Evolutionary conservation across 2,888 invertebrate species (phyloP), one percentile per base, ranked within the genome.

Genomic region (Idaea biselata): DNA sequence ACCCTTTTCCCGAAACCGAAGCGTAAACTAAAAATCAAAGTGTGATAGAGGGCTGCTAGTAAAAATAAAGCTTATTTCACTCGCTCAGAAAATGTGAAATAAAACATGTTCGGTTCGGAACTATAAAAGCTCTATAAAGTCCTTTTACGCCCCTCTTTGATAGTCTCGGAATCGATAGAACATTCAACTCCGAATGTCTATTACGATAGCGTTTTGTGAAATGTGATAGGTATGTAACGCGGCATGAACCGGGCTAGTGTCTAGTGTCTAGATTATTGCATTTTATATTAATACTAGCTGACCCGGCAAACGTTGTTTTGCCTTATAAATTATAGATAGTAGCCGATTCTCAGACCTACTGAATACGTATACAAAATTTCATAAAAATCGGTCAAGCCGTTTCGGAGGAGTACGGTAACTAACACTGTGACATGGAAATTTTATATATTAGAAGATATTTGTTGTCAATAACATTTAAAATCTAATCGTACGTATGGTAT

Each of bases 131-230:
- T 68, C 54, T 61, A 58, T 60, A 58, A 66, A 61, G 60, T 62
- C 61, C 59, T 65, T 63, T 44, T 66, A 62, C 31, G 66, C 63
- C 65, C 70, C 68, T 71, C 69, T 69, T 64, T 31, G 59, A 69
- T 65, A 60, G 60, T 64, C 44, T 44, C 63, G 58, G 59, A 76
- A 79, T 79, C 77, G 73, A 79, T 77, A 76, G 77, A 72, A 64
- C 74, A 59, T 78, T 78, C 73, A 76, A 72, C 74, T 69, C 68
- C 18, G 44, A 44, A 44, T 44, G 44, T 44, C 44, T 44, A 44
- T 44, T 44, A 44, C 44, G 14, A 44, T 8, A 44, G 44, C 44
- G 44, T 44, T 44, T 44, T 44, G 44, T 44, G 44, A 44, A 44
- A 44, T 14, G 14, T 14, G 8, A 1, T 44, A 44, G 44, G 44